Percentiles rank a stretch among this genome's conserved stretches.
These are phyloP conservation scores for Salmo trutta DNA, from an alignment of 2,797 vertebrate genomes.

Conservation along the genomic window DNA sequence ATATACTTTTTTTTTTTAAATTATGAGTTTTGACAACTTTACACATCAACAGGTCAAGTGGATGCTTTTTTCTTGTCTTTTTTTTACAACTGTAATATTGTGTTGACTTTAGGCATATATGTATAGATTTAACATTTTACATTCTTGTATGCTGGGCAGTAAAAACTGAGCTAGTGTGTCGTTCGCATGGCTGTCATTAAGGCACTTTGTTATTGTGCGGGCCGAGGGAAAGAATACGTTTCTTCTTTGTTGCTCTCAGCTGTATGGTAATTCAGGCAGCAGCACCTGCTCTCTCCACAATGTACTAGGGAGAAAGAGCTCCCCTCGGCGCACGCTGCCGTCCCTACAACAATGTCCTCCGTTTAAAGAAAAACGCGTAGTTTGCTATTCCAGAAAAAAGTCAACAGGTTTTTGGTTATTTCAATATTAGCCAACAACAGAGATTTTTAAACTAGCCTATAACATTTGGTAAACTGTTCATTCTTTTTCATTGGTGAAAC, in stretches of 20 bases:
- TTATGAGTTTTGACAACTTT: not conserved
- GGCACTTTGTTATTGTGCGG: conserved; percentile 92
- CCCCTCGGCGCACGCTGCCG: conserved; percentile 84
- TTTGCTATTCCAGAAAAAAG: conserved; percentile 36
- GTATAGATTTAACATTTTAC: conserved; percentile 20
- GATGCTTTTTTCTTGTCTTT: not conserved
- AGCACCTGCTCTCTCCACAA: conserved; percentile 99
- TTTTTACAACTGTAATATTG: not conserved
- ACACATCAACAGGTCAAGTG: not conserved
- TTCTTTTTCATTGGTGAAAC: not conserved
- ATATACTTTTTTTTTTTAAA: not conserved
- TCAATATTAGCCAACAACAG: conserved; percentile 37
- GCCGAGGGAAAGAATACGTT: conserved; percentile 81
- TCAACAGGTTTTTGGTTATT: conserved; percentile 48
- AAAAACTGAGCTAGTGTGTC: conserved; percentile 92
- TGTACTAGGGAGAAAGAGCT: conserved; percentile 74
- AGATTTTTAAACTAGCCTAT: not conserved
- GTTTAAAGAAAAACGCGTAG: conserved; percentile 50
- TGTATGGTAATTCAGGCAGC: conserved; percentile 98
- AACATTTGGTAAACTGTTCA: not conserved
- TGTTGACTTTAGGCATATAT: not conserved
- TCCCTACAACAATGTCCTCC: conserved; percentile 83
- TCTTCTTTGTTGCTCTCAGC: conserved; percentile 99
- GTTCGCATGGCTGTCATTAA: conserved; percentile 99
- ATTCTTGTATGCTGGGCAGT: conserved; percentile 69